phyloP scores from a whole-genome alignment of 2,888 invertebrate genomes.

The Hirtodrosophila confusa region DNA sequence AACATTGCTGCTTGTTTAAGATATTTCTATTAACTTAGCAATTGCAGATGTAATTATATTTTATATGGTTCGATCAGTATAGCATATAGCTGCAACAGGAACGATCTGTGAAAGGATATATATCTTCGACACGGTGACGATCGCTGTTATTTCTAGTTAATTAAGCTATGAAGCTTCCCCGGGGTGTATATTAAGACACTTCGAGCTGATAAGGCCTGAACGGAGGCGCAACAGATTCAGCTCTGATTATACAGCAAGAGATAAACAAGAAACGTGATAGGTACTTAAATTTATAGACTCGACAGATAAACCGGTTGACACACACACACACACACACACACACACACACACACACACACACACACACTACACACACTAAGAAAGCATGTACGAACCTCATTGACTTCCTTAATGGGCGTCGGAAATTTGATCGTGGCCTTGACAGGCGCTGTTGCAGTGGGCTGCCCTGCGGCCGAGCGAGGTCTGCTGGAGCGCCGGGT shows the following conservation, averaged over 20 bases:
- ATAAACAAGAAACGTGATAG: slow-evolving; percentile 9
- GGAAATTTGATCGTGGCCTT: slow-evolving; percentile 59
- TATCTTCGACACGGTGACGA: too few relatives aligned
- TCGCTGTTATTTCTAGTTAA: slow-evolving; percentile 6
- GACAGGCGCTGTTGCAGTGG: slow-evolving; percentile 36
- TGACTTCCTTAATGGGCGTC: slow-evolving; percentile 74
- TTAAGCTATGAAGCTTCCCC: not conserved
- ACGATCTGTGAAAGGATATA: too few relatives aligned
- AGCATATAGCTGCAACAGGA: too few relatives aligned
- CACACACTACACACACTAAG: not conserved
- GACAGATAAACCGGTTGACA: slow-evolving; percentile 37
- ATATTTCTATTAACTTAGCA: too few relatives aligned
- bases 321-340: slow-evolving; percentile 4
- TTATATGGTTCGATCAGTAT: too few relatives aligned
- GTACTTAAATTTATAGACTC: slow-evolving; percentile 6
- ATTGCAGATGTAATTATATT: too few relatives aligned
- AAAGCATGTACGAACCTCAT: slow-evolving; percentile 64
- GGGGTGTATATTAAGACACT: not conserved
- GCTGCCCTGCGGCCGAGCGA: slow-evolving; percentile 83
- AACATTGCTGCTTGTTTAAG: too few relatives aligned
- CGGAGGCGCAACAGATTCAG: not conserved
- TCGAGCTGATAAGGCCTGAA: slow-evolving; percentile 19
- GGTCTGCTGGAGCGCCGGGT: slow-evolving; percentile 85
- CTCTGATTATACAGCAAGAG: slow-evolving; percentile 6
- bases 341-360: not conserved